A percentile compares a stretch with the other conserved stretches of the same genome.
These are phyloP conservation scores for Gymnosoma rotundatum DNA, from an alignment of 2,888 invertebrate species.

Conservation along the genomic window DNA sequence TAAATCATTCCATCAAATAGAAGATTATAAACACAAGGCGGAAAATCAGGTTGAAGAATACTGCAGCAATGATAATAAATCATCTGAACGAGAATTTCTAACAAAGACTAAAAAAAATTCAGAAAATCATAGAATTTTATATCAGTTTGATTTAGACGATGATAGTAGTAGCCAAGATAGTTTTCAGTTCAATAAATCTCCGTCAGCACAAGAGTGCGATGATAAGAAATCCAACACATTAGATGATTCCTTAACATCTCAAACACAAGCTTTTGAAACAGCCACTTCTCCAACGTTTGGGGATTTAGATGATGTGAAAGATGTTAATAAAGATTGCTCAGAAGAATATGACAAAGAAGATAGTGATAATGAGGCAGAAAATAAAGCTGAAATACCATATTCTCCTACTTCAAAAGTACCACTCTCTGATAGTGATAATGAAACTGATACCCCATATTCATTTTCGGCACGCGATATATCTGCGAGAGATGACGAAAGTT, in stretches of 20 bases:
- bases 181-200: constrained; percentile 20
- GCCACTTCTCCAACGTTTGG: constrained; percentile 20
- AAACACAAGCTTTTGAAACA: constrained; percentile 2
- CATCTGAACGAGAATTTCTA: constrained; percentile 5
- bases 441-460: not conserved
- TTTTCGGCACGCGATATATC: not conserved
- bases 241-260: constrained; percentile 13
- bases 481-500: not conserved
- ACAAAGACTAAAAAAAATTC: constrained; percentile 34
- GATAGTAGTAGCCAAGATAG: constrained; percentile 61
- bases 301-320: constrained; percentile 11
- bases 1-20: not conserved
- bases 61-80: not conserved
- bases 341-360: constrained; percentile 2
- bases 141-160: constrained; percentile 66
- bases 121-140: constrained; percentile 61
- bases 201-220: not conserved
- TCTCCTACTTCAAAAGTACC: not conserved
- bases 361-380: constrained; percentile 1
- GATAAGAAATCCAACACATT: not conserved
- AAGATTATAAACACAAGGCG: not conserved
- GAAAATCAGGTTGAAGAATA: not conserved
- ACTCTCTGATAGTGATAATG: constrained; percentile 13
- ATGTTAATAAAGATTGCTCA: not conserved
- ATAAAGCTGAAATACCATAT: not conserved